These are phyloP conservation scores for Semnornis frantzii DNA, from an alignment of 2,113 vertebrate species.

Conservation along the genomic window DNA sequence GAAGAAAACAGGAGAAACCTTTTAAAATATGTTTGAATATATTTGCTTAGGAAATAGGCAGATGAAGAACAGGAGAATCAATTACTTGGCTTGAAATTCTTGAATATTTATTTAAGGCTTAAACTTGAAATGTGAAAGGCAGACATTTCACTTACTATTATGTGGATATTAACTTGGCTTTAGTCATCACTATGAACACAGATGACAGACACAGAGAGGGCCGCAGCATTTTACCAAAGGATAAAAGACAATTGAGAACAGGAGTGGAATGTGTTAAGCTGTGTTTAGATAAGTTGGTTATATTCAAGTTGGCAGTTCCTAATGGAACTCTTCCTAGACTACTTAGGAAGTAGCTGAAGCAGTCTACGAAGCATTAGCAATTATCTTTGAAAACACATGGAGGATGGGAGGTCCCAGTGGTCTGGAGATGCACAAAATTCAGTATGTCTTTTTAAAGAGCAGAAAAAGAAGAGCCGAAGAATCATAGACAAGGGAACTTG, in stretches of 20 bases:
- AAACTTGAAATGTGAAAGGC: not conserved
- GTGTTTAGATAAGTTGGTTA: not conserved
- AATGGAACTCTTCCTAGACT: not conserved
- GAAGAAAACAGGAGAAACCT: not conserved
- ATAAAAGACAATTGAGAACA: not conserved
- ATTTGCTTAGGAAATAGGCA: not conserved
- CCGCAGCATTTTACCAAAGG: not conserved
- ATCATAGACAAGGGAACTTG: not conserved
- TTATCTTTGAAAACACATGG: not conserved
- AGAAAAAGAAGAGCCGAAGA: not conserved
- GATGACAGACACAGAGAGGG: not conserved
- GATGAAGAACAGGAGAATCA: not conserved
- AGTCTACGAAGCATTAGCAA: not conserved
- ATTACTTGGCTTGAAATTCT: not conserved
- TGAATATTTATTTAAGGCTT: not conserved
- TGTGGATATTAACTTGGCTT: not conserved
- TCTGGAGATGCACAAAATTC: not conserved
- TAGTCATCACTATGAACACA: not conserved
- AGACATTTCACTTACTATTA: not conserved
- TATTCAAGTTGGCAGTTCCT: not conserved
- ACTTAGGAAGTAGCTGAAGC: not conserved
- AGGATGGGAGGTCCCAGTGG: not conserved
- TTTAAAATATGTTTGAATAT: not conserved
- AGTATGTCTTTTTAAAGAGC: not conserved
- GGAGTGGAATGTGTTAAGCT: not conserved